Base-by-base conservation (phyloP, 2,888 invertebrate species). In the Rambutsinella grinnellia region DNA sequence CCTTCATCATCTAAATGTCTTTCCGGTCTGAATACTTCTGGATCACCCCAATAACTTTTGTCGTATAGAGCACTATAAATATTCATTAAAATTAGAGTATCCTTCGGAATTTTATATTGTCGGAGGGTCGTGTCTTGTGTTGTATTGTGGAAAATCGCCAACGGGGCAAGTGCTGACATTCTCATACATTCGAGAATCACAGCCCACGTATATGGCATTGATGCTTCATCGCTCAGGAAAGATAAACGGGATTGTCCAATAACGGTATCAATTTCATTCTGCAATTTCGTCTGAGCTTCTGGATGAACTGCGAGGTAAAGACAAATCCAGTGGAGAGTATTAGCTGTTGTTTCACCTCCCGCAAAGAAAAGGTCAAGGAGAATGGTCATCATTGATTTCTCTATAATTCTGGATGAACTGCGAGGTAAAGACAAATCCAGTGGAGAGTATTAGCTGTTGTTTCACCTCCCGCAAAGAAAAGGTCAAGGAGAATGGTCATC, bases 351-450 rank as follows among this genome's bases (percentile, higher is more conserved):
- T 87, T 95, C 95, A 0, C 94, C 93, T 0, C 94, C 95, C 23
- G 94, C 95, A 89, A 94, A 91, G 84, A 95, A 95, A 89, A 95
- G 90, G 84, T 95, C 95, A 89, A 94, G 88, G 84, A 94, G 94
- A 84, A 93, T 91, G 0, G 94, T 93, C 70, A 94, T 86, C 63
- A 95, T 86, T 84, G 94, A 94, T 8, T 90, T 90, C 85, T 95
- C 94, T 80, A 57, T 6, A n/a, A n/a, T n/a, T n/a, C n/a, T n/a
- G n/a, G n/a, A n/a, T n/a, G n/a, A n/a, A n/a, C n/a, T 3, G 93
- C 89, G 82, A 95, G 86, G 85, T 93, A 92, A 80, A 93, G 88
- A 83, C 94, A 93, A 74, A 92, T 90, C 85, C 94, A 94, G 27
- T 92, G 91, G 84, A 94, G 87, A 36, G 92, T 91, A 85, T 94